Evolutionary conservation across 2,888 invertebrate species (phyloP), one percentile per base, ranked within the genome.

Genomic region (Tinea pellionella): DNA sequence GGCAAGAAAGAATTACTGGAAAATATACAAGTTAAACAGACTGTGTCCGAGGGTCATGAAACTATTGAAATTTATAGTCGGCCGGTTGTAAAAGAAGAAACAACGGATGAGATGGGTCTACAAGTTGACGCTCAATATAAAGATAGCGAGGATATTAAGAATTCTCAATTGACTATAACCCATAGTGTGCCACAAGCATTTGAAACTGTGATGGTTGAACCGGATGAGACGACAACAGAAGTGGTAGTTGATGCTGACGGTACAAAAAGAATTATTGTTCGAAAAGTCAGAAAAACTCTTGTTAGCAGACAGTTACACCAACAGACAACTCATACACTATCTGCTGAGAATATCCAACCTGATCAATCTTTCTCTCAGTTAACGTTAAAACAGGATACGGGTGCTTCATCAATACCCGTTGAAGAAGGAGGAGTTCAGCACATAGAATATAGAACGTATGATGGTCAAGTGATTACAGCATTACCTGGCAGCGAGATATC

Each of bases 191-290:
- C 94, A 0, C 92, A 93, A 67, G 90, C 94, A 0, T 95, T 94
- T 69, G 94, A 95, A 77, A 94, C 95, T 0, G 89, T 94, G 3
- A 90, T 95, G 72, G 90, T 93, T 0, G 94, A 95, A 73, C 95
- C 95, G 0, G 94, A 94, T 73, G 93, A 94, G 72, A 93, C 94
- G 1, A 94, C 93, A 0, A 95, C 94, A 0, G 93, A 94, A 78
- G 92, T 94, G 2, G 90, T 93, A n/a, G 90, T 92, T 0, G 94
- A 94, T 68, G 90, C 94, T 15, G 94, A 95, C 72, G 95, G 95
- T 3, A 93, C 93, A 0, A 94, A 92, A 69, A 89, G 93, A 65
- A 94, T 95, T 59, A 92, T 95, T 61, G 92, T 95, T 0, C 92
- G 90, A 64, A 94, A 93, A 76, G 73, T 93, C 4, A 89, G 92